Base-by-base conservation (phyloP, 2,888 invertebrate genomes). In the Lydus trimaculatus region DNA sequence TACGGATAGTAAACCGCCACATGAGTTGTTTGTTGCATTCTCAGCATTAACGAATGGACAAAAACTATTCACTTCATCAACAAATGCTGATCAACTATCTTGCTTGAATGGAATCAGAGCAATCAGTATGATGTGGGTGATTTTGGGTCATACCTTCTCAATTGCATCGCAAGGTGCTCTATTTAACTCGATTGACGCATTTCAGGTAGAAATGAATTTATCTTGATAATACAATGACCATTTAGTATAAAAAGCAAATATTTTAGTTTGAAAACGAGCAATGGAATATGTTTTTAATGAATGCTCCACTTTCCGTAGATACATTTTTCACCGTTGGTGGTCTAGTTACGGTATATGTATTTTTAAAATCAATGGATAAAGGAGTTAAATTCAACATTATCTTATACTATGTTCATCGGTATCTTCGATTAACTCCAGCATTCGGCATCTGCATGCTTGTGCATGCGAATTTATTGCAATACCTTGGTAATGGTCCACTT, bases 301-400 rank as follows among this genome's bases (percentile, higher is more conserved):
- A 87, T 80, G 88, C 84, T 75, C 67, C 88, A 0, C 82, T 89
- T 6, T 87, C 88, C 0, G 90, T 90, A 0, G 90, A 91, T 66
- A 88, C 90, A 0, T 91, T 91, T 81, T 89, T 90, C 76, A 82
- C 88, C 43, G 80, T 90, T 75, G 89, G 89, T 73, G 90, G 90
- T 1, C 79, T 90, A 58, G 80, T 91, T 0, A 87, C 86, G 67
- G 85, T 88, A 0, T 87, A 87, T 65, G 43, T 80, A 3, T 78
- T 83, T 59, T 61, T 84, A 5, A 81, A 79, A 69, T 75, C 79
- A 59, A 77, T 76, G 68, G 74, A 78, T 56, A 80, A 75, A 23
- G 77, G 78, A 4, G 75, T 74, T n/a, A 70, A 64, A 6, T 78
- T 84, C n/a, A 84, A 84, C 63, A 65, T 84, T 25, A 69, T 81